Base-by-base conservation (phyloP, 2,888 invertebrate species). In the Encarsia formosa region DNA sequence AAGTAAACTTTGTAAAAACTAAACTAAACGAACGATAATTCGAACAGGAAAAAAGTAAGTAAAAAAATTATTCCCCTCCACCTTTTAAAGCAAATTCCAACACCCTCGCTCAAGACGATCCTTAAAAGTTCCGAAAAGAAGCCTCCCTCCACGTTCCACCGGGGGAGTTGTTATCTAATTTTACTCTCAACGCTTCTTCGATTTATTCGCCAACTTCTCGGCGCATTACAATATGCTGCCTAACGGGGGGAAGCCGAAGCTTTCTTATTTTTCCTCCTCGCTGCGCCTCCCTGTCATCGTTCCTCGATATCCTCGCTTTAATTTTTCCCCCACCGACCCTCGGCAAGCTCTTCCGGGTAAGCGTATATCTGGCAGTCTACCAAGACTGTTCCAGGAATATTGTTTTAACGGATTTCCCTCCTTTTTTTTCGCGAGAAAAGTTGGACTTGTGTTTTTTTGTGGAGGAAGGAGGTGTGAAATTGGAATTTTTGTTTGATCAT, bases 101-200 rank as follows among this genome's bases (percentile, higher is more conserved):
- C n/a, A n/a, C n/a, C n/a, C n/a, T n/a, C n/a, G n/a, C n/a, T n/a
- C n/a, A n/a, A n/a, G n/a, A n/a, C 64, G 65, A 66, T 67, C 71
- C 72, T 72, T 73, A 71, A 68, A 69, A 69, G 68, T 68, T 68
- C 54, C 37, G 19, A 35, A 61, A 65, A 62, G 62, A 64, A 64
- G 64, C 62, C 63, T 54, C 60, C 59, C 56, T 51, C 56, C 60
- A 59, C 57, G 54, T 57, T 53, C 58, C 49, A 39, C 49, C 35
- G 50, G n/a, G 62, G 65, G 69, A 72, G 72, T 71, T 73, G 73
- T 73, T 73, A 73, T 73, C 73, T 73, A 73, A 73, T 73, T 73
- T 73, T 71, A 73, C 73, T 73, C 72, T 72, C 72, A 73, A 71
- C 73, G 71, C 73, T 73, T 71, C 70, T 73, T 73, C 73, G 73